phyloP scores from a whole-genome alignment of 2,888 invertebrate species.

The Ichneumoninae sp. region DNA sequence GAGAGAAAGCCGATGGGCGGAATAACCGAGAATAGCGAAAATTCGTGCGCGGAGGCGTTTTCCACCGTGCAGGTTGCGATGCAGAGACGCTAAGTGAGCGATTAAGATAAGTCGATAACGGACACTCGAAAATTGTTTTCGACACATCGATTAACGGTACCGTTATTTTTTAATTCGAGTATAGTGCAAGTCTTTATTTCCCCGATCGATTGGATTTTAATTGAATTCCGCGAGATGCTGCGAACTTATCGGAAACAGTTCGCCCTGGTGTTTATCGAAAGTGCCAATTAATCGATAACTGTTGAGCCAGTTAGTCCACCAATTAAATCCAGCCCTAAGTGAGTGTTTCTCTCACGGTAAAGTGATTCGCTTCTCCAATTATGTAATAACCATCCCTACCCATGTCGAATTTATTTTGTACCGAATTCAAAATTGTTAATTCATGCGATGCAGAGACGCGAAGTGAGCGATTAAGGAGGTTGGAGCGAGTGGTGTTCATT shows the following conservation, averaged over 20 bases:
- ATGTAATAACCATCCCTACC: not conserved
- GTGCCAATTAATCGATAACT: not conserved
- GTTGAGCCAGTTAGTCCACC: not conserved
- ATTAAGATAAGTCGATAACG: not conserved
- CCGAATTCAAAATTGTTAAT: not conserved
- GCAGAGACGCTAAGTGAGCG: not conserved
- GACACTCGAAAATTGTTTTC: not conserved
- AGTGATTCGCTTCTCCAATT: not conserved
- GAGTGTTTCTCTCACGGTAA: not conserved
- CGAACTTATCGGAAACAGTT: not conserved
- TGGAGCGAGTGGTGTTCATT: no score
- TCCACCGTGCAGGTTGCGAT: not conserved
- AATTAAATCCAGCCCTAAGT: not conserved
- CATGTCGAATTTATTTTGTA: not conserved
- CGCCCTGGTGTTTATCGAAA: not conserved
- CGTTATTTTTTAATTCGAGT: not conserved
- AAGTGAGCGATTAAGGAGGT: not conserved
- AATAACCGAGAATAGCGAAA: conserved; percentile 21
- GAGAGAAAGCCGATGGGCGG: conserved; percentile 1
- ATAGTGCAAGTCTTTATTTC: not conserved
- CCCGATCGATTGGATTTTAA: not conserved
- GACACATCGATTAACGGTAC: not conserved
- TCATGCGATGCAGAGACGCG: not conserved
- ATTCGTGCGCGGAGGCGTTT: not conserved
- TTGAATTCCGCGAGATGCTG: not conserved